Conservation (phyloP, 2,888 invertebrate species). For the Cephus rjabovi region DNA sequence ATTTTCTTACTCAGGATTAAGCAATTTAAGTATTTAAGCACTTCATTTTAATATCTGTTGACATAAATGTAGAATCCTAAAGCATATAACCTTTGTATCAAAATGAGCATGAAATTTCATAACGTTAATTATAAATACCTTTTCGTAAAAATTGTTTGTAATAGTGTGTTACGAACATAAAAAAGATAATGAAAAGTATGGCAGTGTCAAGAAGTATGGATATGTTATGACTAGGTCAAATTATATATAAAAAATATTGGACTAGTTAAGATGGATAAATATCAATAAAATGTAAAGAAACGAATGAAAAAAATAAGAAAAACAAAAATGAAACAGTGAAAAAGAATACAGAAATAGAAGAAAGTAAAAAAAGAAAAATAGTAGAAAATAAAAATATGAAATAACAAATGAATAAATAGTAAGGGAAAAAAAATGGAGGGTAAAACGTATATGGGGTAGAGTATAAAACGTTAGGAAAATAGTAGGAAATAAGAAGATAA, state of each 20-base stretch:
- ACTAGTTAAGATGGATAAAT: not conserved
- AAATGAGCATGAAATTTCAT: not conserved
- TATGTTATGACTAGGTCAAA: not conserved
- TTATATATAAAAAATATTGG: not conserved
- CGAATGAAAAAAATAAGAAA: not conserved
- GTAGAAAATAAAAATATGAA: not conserved
- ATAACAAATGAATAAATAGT: not conserved
- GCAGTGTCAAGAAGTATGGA: not conserved
- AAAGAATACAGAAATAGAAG: not conserved
- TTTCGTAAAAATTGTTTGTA: not conserved
- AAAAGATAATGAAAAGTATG: not conserved
- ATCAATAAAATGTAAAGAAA: not conserved
- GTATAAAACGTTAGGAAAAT: constrained; percentile 7
- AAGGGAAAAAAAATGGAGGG: not conserved
- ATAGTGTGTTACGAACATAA: not conserved
- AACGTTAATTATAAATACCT: not conserved
- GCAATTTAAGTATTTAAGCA: not conserved
- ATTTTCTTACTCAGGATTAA: not conserved
- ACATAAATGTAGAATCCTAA: not conserved
- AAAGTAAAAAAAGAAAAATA: not conserved
- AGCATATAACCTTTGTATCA: not conserved
- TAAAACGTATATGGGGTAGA: not conserved
- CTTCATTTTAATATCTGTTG: not conserved
- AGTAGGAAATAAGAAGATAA: constrained; percentile 12
- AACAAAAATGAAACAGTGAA: not conserved